Percentiles rank a stretch among this genome's conserved stretches.
These are phyloP conservation scores for Lycocorax pyrrhopterus DNA, from an alignment of 2,113 vertebrate genomes.

Conservation along the genomic window DNA sequence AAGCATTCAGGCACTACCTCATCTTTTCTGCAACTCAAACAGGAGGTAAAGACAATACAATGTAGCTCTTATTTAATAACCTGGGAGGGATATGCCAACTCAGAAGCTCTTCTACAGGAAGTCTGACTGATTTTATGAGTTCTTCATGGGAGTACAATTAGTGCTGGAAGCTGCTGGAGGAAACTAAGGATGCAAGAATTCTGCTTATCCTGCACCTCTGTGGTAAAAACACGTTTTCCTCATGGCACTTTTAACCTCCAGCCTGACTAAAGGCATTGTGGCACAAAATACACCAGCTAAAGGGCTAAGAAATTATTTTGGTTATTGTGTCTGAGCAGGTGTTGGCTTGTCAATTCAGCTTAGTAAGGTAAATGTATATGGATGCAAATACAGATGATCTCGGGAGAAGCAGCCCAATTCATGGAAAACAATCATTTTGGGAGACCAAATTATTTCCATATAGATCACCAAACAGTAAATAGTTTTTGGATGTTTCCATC, in stretches of 20 bases:
- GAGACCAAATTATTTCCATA: background rate
- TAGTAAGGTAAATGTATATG: background rate
- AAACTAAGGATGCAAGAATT: background rate
- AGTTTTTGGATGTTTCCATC: background rate
- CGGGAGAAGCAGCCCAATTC: background rate
- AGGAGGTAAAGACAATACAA: constrained; percentile 3
- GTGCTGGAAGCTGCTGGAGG: background rate
- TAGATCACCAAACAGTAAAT: background rate
- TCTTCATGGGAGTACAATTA: background rate
- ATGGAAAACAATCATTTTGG: background rate
- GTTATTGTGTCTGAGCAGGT: background rate
- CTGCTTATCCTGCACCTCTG: background rate
- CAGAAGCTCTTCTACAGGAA: background rate
- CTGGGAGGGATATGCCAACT: background rate
- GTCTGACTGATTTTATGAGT: background rate
- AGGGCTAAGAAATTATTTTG: background rate
- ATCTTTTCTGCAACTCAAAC: background rate
- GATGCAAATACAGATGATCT: background rate
- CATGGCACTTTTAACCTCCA: background rate
- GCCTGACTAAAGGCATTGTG: background rate
- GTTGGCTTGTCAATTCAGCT: background rate
- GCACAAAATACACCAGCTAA: background rate
- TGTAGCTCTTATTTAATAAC: background rate
- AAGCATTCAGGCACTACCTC: background rate
- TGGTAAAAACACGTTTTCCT: background rate